These are phyloP conservation scores for Tethea ocularis DNA, from an alignment of 2,888 invertebrate genomes.

Conservation along the genomic window DNA sequence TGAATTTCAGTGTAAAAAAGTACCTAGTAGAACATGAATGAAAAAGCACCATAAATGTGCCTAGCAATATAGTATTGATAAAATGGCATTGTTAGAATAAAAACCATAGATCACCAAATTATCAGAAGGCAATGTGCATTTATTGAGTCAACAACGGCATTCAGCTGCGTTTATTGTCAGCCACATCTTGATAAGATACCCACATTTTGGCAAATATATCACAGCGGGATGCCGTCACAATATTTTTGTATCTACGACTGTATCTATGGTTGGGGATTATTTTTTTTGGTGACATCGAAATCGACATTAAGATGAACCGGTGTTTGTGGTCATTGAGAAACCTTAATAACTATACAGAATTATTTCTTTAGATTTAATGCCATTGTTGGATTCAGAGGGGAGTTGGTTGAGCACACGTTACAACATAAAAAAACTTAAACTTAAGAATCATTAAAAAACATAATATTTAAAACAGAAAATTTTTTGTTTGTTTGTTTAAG, in stretches of 20 bases:
- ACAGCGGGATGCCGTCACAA: conserved; percentile 80
- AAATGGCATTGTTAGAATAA: background rate
- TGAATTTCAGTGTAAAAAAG: too few species aligned
- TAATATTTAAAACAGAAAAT: too few species aligned
- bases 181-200: conserved; percentile 76
- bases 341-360: conserved; percentile 11
- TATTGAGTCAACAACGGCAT: conserved; percentile 54
- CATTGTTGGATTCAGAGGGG: background rate
- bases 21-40: too few species aligned
- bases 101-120: background rate
- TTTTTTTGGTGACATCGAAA: conserved; percentile 35
- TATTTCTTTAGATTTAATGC: background rate
- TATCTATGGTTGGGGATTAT: conserved; percentile 63
- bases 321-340: conserved; percentile 11
- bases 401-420: too few species aligned
- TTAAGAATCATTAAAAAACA: too few species aligned
- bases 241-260: conserved; percentile 77
- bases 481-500: too few species aligned
- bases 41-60: too few species aligned
- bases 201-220: conserved; percentile 82
- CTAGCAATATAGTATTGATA: too few species aligned
- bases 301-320: conserved; percentile 24
- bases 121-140: conserved; percentile 58
- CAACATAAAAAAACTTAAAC: background rate
- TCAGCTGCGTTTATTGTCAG: conserved; percentile 67